A percentile compares a stretch with the other conserved stretches of the same genome.
Evolutionary conservation across 2,113 vertebrate species (phyloP).

Genomic region (Semnopithecus entellus): DNA sequence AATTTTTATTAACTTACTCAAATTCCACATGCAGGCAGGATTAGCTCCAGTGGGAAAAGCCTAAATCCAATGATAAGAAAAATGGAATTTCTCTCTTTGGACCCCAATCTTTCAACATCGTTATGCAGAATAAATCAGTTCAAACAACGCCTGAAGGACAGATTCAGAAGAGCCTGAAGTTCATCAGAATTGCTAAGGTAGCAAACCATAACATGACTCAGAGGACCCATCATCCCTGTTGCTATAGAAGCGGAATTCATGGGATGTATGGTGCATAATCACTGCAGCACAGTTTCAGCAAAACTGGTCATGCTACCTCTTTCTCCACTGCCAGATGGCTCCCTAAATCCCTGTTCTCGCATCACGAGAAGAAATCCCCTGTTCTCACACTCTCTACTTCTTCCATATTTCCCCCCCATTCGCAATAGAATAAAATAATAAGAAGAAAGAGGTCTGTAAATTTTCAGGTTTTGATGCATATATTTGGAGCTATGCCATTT

Average conservation of each 20-base stretch:
- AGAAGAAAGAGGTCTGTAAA: neutral
- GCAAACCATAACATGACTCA: neutral
- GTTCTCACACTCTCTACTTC: neutral
- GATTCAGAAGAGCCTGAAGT: neutral
- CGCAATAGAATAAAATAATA: neutral
- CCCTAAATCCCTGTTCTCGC: neutral
- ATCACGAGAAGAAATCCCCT: neutral
- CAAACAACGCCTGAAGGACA: neutral
- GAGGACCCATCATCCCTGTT: fast-evolving
- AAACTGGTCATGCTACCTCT: neutral
- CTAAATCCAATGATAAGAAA: neutral
- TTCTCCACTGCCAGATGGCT: neutral
- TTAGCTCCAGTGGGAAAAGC: neutral
- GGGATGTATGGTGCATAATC: neutral
- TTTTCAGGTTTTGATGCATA: neutral
- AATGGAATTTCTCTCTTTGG: neutral
- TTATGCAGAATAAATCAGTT: neutral
- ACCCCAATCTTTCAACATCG: neutral
- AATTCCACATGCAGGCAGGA: neutral
- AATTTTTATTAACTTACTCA: neutral
- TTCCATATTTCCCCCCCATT: neutral
- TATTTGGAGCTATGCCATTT: neutral
- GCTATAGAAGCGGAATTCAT: neutral
- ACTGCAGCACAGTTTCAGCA: neutral
- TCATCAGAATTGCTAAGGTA: neutral